These are phyloP conservation scores for Hedychridium roseum DNA, from an alignment of 2,888 invertebrate species.

Conservation along the genomic window DNA sequence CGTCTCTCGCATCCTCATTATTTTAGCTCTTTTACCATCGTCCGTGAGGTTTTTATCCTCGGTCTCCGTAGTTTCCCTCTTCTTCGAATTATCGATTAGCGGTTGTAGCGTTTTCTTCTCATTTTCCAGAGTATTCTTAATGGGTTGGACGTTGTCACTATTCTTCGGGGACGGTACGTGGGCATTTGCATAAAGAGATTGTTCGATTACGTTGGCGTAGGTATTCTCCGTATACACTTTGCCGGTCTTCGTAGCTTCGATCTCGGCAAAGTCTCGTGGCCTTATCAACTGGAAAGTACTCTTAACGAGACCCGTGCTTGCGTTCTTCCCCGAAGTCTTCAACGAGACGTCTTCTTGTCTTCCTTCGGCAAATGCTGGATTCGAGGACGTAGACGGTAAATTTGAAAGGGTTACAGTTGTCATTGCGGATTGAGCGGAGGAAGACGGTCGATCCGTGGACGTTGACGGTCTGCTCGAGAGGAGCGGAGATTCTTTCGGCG, in stretches of 20 bases:
- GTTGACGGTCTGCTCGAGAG: too few relatives aligned
- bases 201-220: constrained; percentile 65
- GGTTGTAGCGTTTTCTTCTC: too few relatives aligned
- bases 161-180: constrained; percentile 31
- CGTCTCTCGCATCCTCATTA: background rate
- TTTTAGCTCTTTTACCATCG: too few relatives aligned
- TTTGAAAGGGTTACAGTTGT: too few relatives aligned
- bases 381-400: too few relatives aligned
- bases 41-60: too few relatives aligned
- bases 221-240: constrained; percentile 49
- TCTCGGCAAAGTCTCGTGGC: constrained; percentile 68
- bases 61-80: too few relatives aligned
- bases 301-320: constrained; percentile 44
- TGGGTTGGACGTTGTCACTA: constrained; percentile 3
- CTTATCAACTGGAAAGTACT: constrained; percentile 67
- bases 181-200: constrained; percentile 52
- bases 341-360: constrained; percentile 45
- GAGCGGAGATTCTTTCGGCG: too few relatives aligned
- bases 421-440: constrained; percentile 11
- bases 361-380: constrained; percentile 34
- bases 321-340: constrained; percentile 39
- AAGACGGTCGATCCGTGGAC: constrained; percentile 28
- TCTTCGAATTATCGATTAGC: too few relatives aligned
- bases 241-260: constrained; percentile 53
- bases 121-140: constrained; percentile 7